phyloP scores from a whole-genome alignment of 2,888 invertebrate species.

The Eupeodes luniger region DNA sequence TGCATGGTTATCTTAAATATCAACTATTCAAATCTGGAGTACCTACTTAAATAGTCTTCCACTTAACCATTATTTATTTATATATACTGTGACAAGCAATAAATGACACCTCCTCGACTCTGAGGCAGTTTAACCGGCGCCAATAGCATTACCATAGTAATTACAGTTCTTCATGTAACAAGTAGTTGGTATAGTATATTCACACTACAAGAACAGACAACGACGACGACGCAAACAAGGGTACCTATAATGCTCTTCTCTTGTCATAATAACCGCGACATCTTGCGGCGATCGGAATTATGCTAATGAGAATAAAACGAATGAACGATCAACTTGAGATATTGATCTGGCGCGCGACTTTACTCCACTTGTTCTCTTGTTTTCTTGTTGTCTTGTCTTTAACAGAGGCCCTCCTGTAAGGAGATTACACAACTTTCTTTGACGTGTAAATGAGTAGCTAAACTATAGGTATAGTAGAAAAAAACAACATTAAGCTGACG shows the following conservation, averaged over 20 bases:
- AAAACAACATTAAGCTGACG: neutral
- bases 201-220: conserved; percentile 30
- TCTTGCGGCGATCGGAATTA: conserved; percentile 74
- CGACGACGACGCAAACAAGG: conserved; percentile 28
- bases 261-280: conserved; percentile 71
- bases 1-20: conserved; percentile 4
- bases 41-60: conserved; percentile 66
- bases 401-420: neutral
- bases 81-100: conserved; percentile 44
- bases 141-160: conserved; percentile 74
- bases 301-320: conserved; percentile 61
- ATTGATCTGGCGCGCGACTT: conserved; percentile 44
- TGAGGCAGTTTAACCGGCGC: conserved; percentile 58
- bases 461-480: neutral
- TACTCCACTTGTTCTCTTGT: conserved; percentile 29
- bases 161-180: conserved; percentile 39
- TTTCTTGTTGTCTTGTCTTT: neutral
- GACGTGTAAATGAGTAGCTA: neutral
- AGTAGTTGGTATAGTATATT: conserved; percentile 7
- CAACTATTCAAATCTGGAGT: conserved; percentile 34
- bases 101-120: conserved; percentile 66
- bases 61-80: conserved; percentile 34
- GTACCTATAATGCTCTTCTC: conserved; percentile 53
- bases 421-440: conserved; percentile 61
- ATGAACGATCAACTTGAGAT: conserved; percentile 67